Evolutionary conservation across 2,113 vertebrate genomes (phyloP).

Genomic region (Hippocampus zosterae): DNA sequence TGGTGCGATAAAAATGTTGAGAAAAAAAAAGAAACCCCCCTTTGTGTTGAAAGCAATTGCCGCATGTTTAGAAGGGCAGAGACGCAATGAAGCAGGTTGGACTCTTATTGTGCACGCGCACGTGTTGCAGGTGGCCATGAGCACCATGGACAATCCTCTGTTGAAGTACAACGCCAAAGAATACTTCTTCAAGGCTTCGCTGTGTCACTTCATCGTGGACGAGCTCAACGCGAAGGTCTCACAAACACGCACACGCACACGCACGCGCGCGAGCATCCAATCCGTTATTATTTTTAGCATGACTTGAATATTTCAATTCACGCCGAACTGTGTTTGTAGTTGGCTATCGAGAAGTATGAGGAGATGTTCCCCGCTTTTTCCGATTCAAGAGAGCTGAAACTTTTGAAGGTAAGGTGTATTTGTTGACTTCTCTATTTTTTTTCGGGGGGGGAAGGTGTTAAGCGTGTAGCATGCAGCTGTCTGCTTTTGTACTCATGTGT

Average conservation of each 20-base stretch:
- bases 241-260: not conserved
- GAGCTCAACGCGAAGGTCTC: constrained; percentile 94
- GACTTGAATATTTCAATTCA: not conserved
- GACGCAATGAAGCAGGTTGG: no score
- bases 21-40: no score
- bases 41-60: no score
- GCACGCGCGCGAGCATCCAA: no score
- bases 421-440: not conserved
- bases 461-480: no score
- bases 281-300: not conserved
- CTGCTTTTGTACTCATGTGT: no score
- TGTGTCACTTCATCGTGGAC: constrained; percentile 98
- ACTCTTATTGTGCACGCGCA: not conserved
- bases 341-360: constrained; percentile 88
- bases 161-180: constrained; percentile 98
- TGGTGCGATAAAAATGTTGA: no score
- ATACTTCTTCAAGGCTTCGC: constrained; percentile 97
- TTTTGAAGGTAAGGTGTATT: constrained; percentile 78
- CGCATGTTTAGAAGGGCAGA: no score
- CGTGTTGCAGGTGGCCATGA: constrained; percentile 83
- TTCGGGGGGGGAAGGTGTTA: no score
- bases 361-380: constrained; percentile 90
- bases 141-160: constrained; percentile 95
- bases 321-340: constrained; percentile 54
- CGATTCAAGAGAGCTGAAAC: constrained; percentile 87